Percentiles rank a stretch among this genome's conserved stretches.
phyloP scores from a whole-genome alignment of 2,888 invertebrate genomes.

The Arctia plantaginis region DNA sequence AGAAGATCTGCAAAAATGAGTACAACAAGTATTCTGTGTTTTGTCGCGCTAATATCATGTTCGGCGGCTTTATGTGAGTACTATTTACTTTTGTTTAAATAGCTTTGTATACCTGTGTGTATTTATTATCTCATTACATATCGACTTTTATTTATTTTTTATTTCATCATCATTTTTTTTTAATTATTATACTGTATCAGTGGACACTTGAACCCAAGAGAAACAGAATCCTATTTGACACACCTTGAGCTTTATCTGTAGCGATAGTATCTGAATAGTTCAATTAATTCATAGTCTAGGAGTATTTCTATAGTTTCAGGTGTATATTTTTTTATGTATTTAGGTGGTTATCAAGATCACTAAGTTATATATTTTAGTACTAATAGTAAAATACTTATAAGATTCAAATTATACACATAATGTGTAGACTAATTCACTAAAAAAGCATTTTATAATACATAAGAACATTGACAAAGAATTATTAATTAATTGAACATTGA shows the following conservation, averaged over 20 bases:
- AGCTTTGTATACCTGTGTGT: constrained; percentile 19
- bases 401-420: no score
- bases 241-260: background rate
- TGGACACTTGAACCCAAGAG: background rate
- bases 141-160: background rate
- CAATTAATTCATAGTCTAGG: background rate
- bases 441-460: no score
- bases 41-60: constrained; percentile 73
- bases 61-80: constrained; percentile 80
- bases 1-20: constrained; percentile 76
- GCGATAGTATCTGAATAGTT: background rate
- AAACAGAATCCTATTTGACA: background rate
- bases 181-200: background rate
- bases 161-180: background rate
- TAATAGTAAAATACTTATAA: no score
- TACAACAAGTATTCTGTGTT: constrained; percentile 73
- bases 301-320: background rate
- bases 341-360: background rate
- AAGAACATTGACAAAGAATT: no score
- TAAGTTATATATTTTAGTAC: background rate
- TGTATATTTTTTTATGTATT: background rate
- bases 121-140: background rate
- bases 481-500: no score
- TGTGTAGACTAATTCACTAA: no score
- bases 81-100: constrained; percentile 45